phyloP scores from a whole-genome alignment of 1,140 invertebrate species.

The Helicorthomorpha holstii region DNA sequence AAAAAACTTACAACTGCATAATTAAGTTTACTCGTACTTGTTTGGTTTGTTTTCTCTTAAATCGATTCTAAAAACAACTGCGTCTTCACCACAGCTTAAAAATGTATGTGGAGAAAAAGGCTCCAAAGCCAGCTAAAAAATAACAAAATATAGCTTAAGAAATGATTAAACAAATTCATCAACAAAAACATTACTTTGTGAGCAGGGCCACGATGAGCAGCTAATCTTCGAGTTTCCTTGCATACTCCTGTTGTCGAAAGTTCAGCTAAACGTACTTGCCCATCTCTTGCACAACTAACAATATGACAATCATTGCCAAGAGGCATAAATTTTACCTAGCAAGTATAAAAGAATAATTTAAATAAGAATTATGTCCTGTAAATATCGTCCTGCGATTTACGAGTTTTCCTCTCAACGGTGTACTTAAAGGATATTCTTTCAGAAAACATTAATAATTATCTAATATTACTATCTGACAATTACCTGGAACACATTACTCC shows the following conservation, averaged over 20 bases:
- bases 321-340: slow-evolving; percentile 48
- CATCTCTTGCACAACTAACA: slow-evolving; percentile 72
- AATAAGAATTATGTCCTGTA: not conserved
- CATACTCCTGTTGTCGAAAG: slow-evolving; percentile 33
- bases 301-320: slow-evolving; percentile 56
- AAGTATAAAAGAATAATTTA: not conserved
- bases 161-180: not conserved
- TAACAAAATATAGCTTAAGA: not conserved
- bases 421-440: not conserved
- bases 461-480: slow-evolving; percentile 39
- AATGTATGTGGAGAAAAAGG: slow-evolving; percentile 55
- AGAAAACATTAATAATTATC: not conserved
- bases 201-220: slow-evolving; percentile 48
- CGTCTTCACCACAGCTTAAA: slow-evolving; percentile 77
- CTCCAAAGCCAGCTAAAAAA: slow-evolving; percentile 43
- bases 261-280: slow-evolving; percentile 51
- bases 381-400: not conserved
- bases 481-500: slow-evolving; percentile 79
- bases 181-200: slow-evolving; percentile 37
- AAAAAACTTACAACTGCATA: too few species aligned
- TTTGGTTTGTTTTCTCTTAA: slow-evolving; percentile 47
- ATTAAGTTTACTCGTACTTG: slow-evolving; percentile 42
- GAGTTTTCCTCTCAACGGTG: not conserved
- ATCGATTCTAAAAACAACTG: slow-evolving; percentile 59
- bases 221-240: slow-evolving; percentile 38